phyloP scores from a whole-genome alignment of 2,888 invertebrate genomes.

The Acleris laterana region DNA sequence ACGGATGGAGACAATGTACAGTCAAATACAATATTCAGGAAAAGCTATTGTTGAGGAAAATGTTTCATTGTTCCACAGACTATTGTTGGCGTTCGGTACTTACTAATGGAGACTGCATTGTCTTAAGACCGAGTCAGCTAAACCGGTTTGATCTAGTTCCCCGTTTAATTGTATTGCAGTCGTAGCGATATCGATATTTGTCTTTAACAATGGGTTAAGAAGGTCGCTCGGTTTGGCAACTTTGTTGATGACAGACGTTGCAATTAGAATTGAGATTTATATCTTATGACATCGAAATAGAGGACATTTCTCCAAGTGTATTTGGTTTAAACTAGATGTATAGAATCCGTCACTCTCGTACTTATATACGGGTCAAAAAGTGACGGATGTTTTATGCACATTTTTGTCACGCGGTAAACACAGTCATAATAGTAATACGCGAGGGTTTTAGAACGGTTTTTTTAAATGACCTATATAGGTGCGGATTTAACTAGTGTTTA shows the following conservation, averaged over 20 bases:
- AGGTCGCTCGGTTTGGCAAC: conserved; percentile 7
- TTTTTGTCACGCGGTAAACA: too few relatives aligned
- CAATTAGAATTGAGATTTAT: not conserved
- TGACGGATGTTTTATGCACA: too few relatives aligned
- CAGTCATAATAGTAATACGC: too few relatives aligned
- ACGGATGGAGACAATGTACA: conserved; percentile 65
- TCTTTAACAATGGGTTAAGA: conserved; percentile 2
- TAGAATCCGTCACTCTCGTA: too few relatives aligned
- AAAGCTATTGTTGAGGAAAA: conserved; percentile 76
- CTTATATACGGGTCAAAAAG: too few relatives aligned
- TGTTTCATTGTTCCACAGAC: conserved; percentile 71
- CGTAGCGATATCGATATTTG: conserved; percentile 17
- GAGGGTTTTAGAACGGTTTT: too few relatives aligned
- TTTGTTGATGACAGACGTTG: conserved; percentile 2
- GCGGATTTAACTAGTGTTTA: too few relatives aligned
- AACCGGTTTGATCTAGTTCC: conserved; percentile 52
- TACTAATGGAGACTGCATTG: conserved; percentile 78
- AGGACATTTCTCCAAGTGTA: not conserved
- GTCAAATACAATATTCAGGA: conserved; percentile 79
- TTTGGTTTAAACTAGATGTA: not conserved
- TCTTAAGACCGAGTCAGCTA: conserved; percentile 64
- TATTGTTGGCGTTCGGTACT: conserved; percentile 72
- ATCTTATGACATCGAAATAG: too few relatives aligned
- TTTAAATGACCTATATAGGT: too few relatives aligned
- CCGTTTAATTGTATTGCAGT: conserved; percentile 48